A percentile compares a stretch with the other conserved stretches of the same genome.
phyloP scores from a whole-genome alignment of 2,797 vertebrate genomes.

The Crocidura indochinensis region DNA sequence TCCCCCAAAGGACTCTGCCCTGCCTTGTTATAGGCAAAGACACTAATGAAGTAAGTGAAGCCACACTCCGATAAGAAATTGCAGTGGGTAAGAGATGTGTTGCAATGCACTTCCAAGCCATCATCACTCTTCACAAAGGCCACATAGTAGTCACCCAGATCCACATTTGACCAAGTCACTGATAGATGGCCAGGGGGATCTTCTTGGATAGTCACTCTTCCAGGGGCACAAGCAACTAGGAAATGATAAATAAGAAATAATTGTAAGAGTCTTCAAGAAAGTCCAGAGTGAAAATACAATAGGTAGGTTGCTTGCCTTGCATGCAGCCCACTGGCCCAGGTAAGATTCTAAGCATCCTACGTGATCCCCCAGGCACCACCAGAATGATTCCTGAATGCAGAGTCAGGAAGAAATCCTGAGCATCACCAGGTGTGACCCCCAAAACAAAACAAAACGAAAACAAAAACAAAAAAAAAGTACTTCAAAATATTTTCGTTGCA shows the following conservation, averaged over 20 bases:
- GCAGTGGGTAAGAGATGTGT: slow-evolving; percentile 92
- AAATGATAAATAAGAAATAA: slow-evolving; percentile 45
- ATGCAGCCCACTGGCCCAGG: too few species aligned
- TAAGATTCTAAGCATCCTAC: too few species aligned
- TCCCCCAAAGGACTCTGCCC: slow-evolving; percentile 93
- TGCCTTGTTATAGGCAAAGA: slow-evolving; percentile 94
- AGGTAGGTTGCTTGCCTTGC: too few species aligned
- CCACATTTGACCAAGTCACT: slow-evolving; percentile 91
- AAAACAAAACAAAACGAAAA: too few species aligned
- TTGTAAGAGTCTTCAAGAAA: background rate
- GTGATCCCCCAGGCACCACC: too few species aligned
- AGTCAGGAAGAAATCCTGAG: too few species aligned
- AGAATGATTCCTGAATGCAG: too few species aligned
- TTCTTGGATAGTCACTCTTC: slow-evolving; percentile 90
- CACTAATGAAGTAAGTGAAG: slow-evolving; percentile 94
- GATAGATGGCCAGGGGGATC: slow-evolving; percentile 90
- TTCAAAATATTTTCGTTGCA: slow-evolving; percentile 2
- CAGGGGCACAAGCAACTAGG: slow-evolving; percentile 95
- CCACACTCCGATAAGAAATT: slow-evolving; percentile 94
- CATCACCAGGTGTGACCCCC: too few species aligned
- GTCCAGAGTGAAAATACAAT: too few species aligned
- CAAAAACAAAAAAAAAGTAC: too few species aligned
- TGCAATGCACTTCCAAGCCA: slow-evolving; percentile 92
- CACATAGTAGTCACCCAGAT: slow-evolving; percentile 91
- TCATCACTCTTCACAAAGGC: slow-evolving; percentile 94